A percentile compares a stretch with the other conserved stretches of the same genome.
Conservation (phyloP, 1,140 invertebrate species). For the Harlomillsia oculata region DNA sequence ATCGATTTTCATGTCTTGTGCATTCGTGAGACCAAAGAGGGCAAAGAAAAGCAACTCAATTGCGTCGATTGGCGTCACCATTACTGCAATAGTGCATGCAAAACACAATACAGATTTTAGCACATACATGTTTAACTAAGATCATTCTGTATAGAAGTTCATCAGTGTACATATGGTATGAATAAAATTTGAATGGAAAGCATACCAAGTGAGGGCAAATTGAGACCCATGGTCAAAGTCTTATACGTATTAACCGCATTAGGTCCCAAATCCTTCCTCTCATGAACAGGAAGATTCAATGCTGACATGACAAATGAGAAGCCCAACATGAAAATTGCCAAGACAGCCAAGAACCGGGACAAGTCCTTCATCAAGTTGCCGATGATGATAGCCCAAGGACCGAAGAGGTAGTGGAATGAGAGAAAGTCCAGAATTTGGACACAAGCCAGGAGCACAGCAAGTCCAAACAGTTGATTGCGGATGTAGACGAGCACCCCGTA, state of each 20-base stretch:
- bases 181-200: too few relatives aligned
- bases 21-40: conserved; percentile 90
- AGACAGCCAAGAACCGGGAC: conserved; percentile 87
- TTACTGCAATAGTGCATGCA: conserved; percentile 49
- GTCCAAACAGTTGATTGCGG: conserved; percentile 89
- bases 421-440: conserved; percentile 94
- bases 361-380: conserved; percentile 82
- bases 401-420: conserved; percentile 97
- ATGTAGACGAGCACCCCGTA: conserved; percentile 80
- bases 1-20: conserved; percentile 48
- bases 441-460: conserved; percentile 87
- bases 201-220: too few relatives aligned
- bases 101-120: background rate
- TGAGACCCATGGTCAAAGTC: too few relatives aligned
- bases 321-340: conserved; percentile 94
- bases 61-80: conserved; percentile 75
- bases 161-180: too few relatives aligned
- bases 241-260: too few relatives aligned
- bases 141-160: background rate
- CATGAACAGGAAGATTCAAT: conserved; percentile 89
- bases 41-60: conserved; percentile 97
- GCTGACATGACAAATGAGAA: conserved; percentile 97
- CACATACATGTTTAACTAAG: background rate
- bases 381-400: conserved; percentile 92
- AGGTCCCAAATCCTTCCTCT: conserved; percentile 35